Percentiles rank a stretch among this genome's conserved stretches.
These are phyloP conservation scores for Siniperca chuatsi DNA, from an alignment of 2,113 vertebrate species.

Conservation along the genomic window DNA sequence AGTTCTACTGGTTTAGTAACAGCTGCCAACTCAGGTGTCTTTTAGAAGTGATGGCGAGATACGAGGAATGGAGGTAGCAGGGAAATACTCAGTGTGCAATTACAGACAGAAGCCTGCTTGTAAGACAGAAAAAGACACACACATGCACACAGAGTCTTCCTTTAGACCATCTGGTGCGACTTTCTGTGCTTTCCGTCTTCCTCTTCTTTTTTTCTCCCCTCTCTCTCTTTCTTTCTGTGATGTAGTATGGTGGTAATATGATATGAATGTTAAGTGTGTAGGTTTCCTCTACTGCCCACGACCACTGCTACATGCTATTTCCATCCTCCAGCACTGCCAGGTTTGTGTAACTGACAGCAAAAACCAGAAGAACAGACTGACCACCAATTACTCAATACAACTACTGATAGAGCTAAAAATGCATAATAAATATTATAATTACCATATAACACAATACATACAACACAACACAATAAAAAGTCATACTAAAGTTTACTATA, in stretches of 20 bases:
- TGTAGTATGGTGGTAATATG: conserved; percentile 39
- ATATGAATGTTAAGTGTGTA: conserved; percentile 48
- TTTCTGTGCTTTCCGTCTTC: conserved; percentile 27
- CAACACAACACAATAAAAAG: neutral
- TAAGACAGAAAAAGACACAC: conserved; percentile 5
- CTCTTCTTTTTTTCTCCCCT: neutral
- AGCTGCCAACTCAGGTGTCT: conserved; percentile 17
- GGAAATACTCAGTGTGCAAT: conserved; percentile 19
- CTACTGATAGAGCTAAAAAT: conserved; percentile 28
- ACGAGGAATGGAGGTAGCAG: neutral
- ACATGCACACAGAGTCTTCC: conserved; percentile 11
- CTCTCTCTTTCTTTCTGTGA: neutral
- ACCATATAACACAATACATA: too few species aligned
- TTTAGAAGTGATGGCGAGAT: conserved; percentile 24
- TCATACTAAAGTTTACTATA: neutral
- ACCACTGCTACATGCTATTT: conserved; percentile 32
- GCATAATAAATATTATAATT: neutral
- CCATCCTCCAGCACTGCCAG: conserved; percentile 10
- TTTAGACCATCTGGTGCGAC: conserved; percentile 43
- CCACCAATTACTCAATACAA: conserved; percentile 23
- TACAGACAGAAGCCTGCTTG: conserved; percentile 20
- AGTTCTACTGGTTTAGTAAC: conserved; percentile 21
- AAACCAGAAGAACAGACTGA: conserved; percentile 29
- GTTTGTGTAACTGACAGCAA: conserved; percentile 38
- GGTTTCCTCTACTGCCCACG: conserved; percentile 61